Base-by-base conservation (phyloP, 2,113 vertebrate species). In the Myocastor coypus region DNA sequence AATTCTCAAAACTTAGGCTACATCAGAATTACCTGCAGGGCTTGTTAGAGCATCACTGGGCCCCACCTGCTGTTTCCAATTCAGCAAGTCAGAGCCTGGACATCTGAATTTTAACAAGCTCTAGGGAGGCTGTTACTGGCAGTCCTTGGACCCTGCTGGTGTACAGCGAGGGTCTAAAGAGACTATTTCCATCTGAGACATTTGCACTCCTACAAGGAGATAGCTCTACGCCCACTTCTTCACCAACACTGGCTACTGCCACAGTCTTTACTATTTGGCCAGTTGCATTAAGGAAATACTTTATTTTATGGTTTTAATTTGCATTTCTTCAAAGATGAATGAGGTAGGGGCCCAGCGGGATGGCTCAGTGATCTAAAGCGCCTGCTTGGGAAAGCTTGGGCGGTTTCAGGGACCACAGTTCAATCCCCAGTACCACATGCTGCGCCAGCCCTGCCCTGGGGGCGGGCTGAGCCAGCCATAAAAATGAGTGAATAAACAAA, bases 141-240 rank as follows among this genome's bases (percentile, higher is more conserved):
- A 1, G 34, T 59, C 84, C 37, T n/a, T 28, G 52, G 52, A 6
- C 50, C 59, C 28, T 0, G 0, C 13, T 26, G 2, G 40, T 11
- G n/a, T 4, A 52, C 13, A 17, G 30, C 12, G 0, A 46, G 82
- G 20, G 7, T n/a, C 50, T 30, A 13, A 91, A 20, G 34, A 2
- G 26, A 0, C 10, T 1, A 3, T n/a, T 7, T n/a, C 22, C 16
- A 2, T 57, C 11, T 2, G 19, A 3, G 0, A 11, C 0, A 78
- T 13, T 3, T 55, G 46, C 7, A 11, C 0, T 26, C 0, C 1
- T 22, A 37, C 0, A 37, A 46, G n/a, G 34, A 13, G 10, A 12
- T 17, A 13, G 22, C 5, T 8, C 28, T 0, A 0, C 2, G 7
- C 24, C 9, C 1, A 0, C 40, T 24, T 40, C 71, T 46, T 34